A percentile compares a stretch with the other conserved stretches of the same genome.
Evolutionary conservation across 2,113 vertebrate species (phyloP).

Genomic region (Thalassoma bifasciatum): DNA sequence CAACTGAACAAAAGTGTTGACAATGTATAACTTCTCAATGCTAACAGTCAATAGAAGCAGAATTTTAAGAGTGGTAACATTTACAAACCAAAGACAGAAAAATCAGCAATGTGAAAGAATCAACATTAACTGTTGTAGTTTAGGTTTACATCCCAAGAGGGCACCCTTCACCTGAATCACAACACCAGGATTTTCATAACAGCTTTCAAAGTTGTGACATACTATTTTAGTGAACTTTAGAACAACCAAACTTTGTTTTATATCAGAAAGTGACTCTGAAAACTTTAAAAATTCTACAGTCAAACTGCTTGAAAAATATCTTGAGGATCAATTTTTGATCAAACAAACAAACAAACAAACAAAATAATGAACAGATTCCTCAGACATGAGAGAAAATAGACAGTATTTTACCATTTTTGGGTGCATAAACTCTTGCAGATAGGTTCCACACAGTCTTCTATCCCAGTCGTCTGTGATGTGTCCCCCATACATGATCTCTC

Average conservation of each 20-base stretch:
- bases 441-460: slow-evolving; percentile 80
- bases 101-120: background rate
- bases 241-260: background rate
- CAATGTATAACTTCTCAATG: background rate
- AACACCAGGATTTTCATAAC: background rate
- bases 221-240: background rate
- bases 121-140: slow-evolving; percentile 50
- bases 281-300: background rate
- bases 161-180: slow-evolving; percentile 60
- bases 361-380: background rate
- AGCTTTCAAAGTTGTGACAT: background rate
- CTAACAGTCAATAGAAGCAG: background rate
- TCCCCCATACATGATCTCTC: slow-evolving; percentile 88
- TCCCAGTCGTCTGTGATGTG: slow-evolving; percentile 87
- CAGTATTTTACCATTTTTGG: slow-evolving; percentile 80
- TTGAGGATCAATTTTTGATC: too few relatives aligned
- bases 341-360: background rate
- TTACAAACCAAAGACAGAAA: background rate
- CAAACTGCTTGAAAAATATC: background rate
- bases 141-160: slow-evolving; percentile 65
- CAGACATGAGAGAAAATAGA: background rate
- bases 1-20: background rate
- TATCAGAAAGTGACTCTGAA: background rate
- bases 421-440: slow-evolving; percentile 86
- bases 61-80: background rate